Percentiles rank a stretch among this genome's conserved stretches.
These are phyloP conservation scores for Hipparchia sbordonii DNA, from an alignment of 2,888 invertebrate genomes.

Conservation along the genomic window DNA sequence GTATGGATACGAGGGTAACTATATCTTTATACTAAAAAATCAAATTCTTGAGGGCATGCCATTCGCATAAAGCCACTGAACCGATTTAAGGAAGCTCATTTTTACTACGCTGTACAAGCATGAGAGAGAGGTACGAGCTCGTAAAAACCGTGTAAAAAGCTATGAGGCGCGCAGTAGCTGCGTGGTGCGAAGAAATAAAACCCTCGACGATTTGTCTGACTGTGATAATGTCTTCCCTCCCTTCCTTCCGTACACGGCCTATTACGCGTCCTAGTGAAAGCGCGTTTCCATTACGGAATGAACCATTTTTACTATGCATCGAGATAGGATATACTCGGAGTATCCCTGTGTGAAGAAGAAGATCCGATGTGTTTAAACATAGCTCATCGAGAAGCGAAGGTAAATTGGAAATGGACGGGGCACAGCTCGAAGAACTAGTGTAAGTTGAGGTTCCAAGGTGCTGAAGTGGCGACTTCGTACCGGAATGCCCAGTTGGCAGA, in stretches of 20 bases:
- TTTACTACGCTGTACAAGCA: background rate
- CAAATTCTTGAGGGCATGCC: background rate
- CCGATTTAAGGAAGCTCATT: background rate
- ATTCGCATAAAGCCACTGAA: background rate
- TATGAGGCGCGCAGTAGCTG: background rate
- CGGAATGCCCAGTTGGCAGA: too few species aligned
- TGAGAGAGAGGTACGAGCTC: background rate
- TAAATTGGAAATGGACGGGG: too few species aligned
- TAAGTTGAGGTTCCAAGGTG: too few species aligned
- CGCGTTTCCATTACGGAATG: conserved; percentile 6
- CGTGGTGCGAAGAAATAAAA: conserved; percentile 12
- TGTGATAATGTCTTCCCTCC: conserved; percentile 14
- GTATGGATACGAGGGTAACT: background rate
- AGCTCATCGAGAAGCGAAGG: too few species aligned
- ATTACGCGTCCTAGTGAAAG: conserved; percentile 4
- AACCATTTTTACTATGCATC: background rate
- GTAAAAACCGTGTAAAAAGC: conserved; percentile 6
- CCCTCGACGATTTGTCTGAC: conserved; percentile 1
- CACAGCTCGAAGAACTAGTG: too few species aligned
- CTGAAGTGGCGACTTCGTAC: background rate
- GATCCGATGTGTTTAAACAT: too few species aligned
- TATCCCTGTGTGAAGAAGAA: too few species aligned
- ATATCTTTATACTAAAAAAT: background rate
- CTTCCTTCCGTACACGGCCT: conserved; percentile 13
- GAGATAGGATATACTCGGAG: too few species aligned